A percentile compares a stretch with the other conserved stretches of the same genome.
These are phyloP conservation scores for Caiman crocodilus DNA, from an alignment of 2,797 vertebrate genomes.

Conservation along the genomic window DNA sequence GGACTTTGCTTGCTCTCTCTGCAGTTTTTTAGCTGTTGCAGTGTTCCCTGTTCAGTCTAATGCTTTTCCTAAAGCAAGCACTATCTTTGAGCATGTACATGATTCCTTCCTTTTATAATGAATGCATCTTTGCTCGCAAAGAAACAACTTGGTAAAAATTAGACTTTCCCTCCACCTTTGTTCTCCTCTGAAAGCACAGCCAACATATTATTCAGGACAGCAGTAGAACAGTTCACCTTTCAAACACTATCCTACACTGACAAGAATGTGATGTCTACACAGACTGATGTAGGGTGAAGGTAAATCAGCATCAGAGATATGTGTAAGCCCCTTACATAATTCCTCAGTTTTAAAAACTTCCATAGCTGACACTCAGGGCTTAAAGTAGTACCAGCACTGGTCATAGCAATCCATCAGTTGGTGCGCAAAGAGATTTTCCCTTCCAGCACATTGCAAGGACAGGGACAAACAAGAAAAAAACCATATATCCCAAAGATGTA, in stretches of 20 bases:
- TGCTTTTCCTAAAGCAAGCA: neutral
- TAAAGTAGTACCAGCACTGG: neutral
- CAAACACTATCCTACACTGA: neutral
- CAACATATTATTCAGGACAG: too few species aligned
- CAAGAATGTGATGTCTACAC: accelerated
- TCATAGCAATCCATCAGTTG: accelerated
- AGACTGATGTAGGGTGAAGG: neutral
- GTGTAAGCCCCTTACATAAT: neutral
- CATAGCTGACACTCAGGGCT: accelerated
- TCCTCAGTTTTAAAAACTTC: neutral
- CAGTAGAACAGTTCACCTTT: neutral
- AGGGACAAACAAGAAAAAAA: neutral
- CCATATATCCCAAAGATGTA: neutral
- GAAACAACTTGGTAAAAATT: neutral
- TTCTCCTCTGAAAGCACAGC: neutral
- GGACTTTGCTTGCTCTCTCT: neutral
- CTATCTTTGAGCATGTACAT: neutral
- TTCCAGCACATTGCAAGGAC: neutral
- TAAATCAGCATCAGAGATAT: neutral
- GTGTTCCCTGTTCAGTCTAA: accelerated
- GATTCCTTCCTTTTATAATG: neutral
- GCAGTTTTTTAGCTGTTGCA: neutral
- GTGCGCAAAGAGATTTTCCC: neutral
- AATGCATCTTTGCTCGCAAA: neutral
- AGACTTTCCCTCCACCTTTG: neutral